Conservation (phyloP, 2,888 invertebrate species). For the Gastracanthus pulcherrimus region DNA sequence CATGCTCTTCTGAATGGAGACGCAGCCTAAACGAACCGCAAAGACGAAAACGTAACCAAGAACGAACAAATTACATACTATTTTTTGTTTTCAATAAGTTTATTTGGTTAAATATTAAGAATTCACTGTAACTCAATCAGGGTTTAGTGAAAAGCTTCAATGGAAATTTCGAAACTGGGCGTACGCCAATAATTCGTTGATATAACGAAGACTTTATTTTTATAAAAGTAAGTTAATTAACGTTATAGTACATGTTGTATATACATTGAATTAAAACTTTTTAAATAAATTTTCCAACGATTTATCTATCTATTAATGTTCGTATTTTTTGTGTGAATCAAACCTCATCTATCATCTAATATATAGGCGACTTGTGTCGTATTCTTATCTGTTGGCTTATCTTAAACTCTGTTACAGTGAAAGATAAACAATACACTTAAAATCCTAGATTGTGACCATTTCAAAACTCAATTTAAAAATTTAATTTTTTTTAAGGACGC, state of each 20-base stretch:
- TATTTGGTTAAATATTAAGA: background rate
- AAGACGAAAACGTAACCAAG: slow-evolving; percentile 20
- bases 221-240: background rate
- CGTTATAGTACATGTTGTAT: background rate
- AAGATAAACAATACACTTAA: slow-evolving; percentile 45
- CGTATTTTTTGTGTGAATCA: slow-evolving; percentile 31
- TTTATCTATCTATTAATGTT: slow-evolving; percentile 22
- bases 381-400: slow-evolving; percentile 54
- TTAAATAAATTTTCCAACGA: slow-evolving; percentile 10
- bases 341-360: slow-evolving; percentile 55
- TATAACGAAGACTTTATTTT: background rate
- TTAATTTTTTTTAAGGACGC: slow-evolving; percentile 20
- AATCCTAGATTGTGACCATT: slow-evolving; percentile 23
- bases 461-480: slow-evolving; percentile 27
- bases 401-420: slow-evolving; percentile 39
- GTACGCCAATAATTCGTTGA: background rate
- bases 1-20: too few relatives aligned
- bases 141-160: background rate
- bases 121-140: background rate
- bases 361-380: slow-evolving; percentile 16
- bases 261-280: background rate
- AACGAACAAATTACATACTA: slow-evolving; percentile 2
- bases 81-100: slow-evolving; percentile 8
- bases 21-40: background rate
- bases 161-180: background rate